Percentiles rank a stretch among this genome's conserved stretches.
Conservation (phyloP, 2,888 invertebrate species). For the Ophion slaviceki region DNA sequence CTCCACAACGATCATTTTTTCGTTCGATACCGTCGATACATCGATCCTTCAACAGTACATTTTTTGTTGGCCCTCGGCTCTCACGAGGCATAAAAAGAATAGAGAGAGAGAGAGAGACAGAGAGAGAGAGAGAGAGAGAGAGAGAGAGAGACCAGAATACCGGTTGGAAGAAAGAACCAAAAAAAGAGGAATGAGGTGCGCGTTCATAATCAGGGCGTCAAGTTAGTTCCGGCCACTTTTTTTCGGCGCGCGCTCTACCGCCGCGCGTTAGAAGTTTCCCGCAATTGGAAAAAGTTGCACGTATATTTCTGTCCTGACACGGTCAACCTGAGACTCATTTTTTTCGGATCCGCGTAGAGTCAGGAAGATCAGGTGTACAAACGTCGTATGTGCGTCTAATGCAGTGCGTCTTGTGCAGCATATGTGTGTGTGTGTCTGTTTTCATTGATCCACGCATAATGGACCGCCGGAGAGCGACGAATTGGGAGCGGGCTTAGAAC, state of each 20-base stretch:
- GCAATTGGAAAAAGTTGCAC: background rate
- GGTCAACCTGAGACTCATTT: slow-evolving; percentile 52
- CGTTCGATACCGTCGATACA: slow-evolving; percentile 7
- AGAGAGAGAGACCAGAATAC: slow-evolving; percentile 7
- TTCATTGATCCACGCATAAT: slow-evolving; percentile 62
- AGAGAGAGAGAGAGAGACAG: background rate
- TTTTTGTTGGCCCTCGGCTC: slow-evolving; percentile 13
- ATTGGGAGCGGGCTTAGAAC: slow-evolving; percentile 46
- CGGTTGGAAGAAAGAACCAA: slow-evolving; percentile 19
- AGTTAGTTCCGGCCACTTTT: slow-evolving; percentile 60
- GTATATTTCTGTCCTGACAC: background rate
- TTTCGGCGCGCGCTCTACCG: slow-evolving; percentile 19
- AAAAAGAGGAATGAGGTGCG: slow-evolving; percentile 21
- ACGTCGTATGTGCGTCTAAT: background rate
- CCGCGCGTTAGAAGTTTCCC: slow-evolving; percentile 29
- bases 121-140: slow-evolving; percentile 1
- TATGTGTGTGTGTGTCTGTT: background rate
- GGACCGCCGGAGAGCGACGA: slow-evolving; percentile 62
- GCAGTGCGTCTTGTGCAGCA: slow-evolving; percentile 49
- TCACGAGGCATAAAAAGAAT: slow-evolving; percentile 23
- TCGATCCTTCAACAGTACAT: slow-evolving; percentile 26
- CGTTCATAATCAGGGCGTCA: slow-evolving; percentile 31
- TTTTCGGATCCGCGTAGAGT: slow-evolving; percentile 19
- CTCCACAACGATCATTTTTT: background rate
- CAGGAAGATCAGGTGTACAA: background rate